These are phyloP conservation scores for Pygmarrhopalites habei DNA, from an alignment of 1,140 invertebrate genomes.

Conservation along the genomic window DNA sequence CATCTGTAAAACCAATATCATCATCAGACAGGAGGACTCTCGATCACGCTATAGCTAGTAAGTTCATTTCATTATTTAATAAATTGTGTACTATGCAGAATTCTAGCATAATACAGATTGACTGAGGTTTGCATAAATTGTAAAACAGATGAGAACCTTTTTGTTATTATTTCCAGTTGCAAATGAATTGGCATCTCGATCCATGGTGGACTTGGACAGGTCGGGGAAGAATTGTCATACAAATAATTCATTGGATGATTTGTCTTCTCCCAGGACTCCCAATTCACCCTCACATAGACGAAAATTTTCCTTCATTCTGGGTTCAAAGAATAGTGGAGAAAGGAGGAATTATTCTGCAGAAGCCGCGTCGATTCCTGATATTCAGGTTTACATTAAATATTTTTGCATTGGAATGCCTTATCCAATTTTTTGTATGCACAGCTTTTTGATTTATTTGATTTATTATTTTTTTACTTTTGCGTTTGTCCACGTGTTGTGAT, in stretches of 20 bases:
- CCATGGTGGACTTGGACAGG: constrained; percentile 71
- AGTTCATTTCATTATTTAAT: too few species aligned
- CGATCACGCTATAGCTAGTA: constrained; percentile 83
- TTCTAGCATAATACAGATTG: too few species aligned
- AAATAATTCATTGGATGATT: constrained; percentile 46
- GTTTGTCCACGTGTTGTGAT: constrained; percentile 32
- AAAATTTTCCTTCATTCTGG: constrained; percentile 83
- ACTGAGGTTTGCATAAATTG: too few species aligned
- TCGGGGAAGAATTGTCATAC: constrained; percentile 42
- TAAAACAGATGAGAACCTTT: too few species aligned
- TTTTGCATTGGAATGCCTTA: background rate
- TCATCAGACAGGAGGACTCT: constrained; percentile 87
- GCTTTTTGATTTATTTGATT: constrained; percentile 40
- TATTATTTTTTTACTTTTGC: constrained; percentile 36
- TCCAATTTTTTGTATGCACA: background rate
- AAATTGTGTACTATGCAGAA: too few species aligned
- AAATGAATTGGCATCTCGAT: constrained; percentile 80
- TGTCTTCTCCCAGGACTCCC: constrained; percentile 55
- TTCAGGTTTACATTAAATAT: constrained; percentile 57
- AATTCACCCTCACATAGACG: constrained; percentile 67
- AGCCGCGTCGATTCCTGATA: constrained; percentile 78
- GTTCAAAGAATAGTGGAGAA: constrained; percentile 50
- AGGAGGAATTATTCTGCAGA: constrained; percentile 81
- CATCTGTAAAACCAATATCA: constrained; percentile 81
- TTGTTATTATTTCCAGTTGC: too few species aligned